Base-by-base conservation (phyloP, 2,113 vertebrate genomes). In the Gymnarchus niloticus region DNA sequence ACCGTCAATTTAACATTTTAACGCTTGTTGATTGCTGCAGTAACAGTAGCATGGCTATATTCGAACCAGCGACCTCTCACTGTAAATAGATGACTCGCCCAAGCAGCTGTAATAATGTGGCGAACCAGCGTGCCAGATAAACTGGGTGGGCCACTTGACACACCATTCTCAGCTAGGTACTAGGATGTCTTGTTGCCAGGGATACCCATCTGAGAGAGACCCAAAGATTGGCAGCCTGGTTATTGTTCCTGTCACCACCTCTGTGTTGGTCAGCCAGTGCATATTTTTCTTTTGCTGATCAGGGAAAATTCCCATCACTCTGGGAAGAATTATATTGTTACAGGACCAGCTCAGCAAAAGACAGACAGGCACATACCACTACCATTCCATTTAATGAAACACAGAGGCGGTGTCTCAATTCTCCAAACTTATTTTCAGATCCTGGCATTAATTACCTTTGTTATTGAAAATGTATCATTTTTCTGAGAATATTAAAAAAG, bases 161-260 rank as follows among this genome's bases (percentile, higher is more conserved):
- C 28, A 19, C 19, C 33, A 73, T 73, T 41, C 33, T 33, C 33
- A 73, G 14, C 41, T 73, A 69, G 28, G 61, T 28, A 73, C 33
- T 73, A 14, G 14, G 61, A 33, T 17, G 14, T 69, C 65, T 33
- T 41, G 65, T 73, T 73, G 33, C 65, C 14, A 41, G 65, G 65
- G 65, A 73, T 73, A 73, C 65, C 65, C 65, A 73, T 28, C 17
- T 73, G 14, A 73, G 33, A 41, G 65, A 17, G 14, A 73, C 33
- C 65, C 5, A 73, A 69, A 69, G 65, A 41, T 73, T 73, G 41
- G 41, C 33, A 6, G 33, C 17, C 65, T 73, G 19, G 65, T 73
- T 73, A n/a, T 73, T 41, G 33, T 73, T 69, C 65, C 76, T 84
- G 61, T 10, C 59, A 49, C 23, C 61, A 84, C 46, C 83, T 61